Conservation (phyloP, 1,140 invertebrate species). For the Arctopsyche grandis region DNA sequence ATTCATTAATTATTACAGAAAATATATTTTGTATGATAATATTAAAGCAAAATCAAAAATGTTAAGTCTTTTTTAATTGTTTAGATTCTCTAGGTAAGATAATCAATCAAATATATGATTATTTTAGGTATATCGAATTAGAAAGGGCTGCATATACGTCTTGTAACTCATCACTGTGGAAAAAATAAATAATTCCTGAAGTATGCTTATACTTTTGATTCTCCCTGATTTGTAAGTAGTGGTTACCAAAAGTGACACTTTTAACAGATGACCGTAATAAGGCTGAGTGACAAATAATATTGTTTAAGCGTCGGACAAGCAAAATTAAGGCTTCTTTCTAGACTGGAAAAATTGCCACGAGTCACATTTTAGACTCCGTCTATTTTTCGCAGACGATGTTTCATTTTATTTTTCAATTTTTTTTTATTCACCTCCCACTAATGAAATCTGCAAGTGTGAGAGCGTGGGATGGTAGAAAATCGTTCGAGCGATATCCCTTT, state of each 20-base stretch:
- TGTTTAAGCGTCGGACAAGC: constrained; percentile 6
- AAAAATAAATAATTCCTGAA: no score
- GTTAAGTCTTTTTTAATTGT: no score
- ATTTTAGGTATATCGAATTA: no score
- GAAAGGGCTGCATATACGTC: no score
- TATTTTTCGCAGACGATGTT: constrained; percentile 26
- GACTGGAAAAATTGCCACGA: constrained; percentile 26
- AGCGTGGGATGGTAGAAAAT: background rate
- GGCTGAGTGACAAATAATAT: constrained; percentile 34
- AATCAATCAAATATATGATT: no score
- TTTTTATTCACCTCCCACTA: background rate
- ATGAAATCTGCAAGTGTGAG: background rate
- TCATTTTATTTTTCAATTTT: background rate
- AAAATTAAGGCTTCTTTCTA: background rate
- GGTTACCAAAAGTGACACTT: background rate
- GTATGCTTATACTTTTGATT: no score
- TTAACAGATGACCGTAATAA: constrained; percentile 38
- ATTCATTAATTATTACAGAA: no score
- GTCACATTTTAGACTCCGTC: constrained; percentile 6
- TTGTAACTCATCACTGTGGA: no score
- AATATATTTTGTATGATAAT: no score
- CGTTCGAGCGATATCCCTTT: background rate
- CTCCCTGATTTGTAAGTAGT: no score
- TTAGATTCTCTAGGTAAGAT: no score
- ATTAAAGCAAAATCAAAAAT: no score